Percentiles rank a stretch among this genome's conserved stretches.
These are phyloP conservation scores for Paratilapia polleni DNA, from an alignment of 2,113 vertebrate species.

Conservation along the genomic window DNA sequence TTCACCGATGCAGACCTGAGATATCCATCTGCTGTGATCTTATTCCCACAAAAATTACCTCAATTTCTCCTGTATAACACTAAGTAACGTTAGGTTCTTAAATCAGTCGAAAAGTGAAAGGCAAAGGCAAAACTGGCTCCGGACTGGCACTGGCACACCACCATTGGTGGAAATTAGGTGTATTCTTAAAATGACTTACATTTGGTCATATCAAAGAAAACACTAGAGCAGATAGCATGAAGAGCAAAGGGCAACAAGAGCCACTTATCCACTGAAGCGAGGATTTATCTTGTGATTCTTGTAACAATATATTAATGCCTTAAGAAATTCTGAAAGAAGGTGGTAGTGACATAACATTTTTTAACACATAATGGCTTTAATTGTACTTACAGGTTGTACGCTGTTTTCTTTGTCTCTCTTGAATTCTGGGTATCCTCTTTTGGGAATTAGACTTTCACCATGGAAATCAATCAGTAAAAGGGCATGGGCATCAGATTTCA, in stretches of 20 bases:
- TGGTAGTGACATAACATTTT: not conserved
- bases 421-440: constrained; percentile 9
- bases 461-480: constrained; percentile 44
- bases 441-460: not conserved
- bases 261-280: not conserved
- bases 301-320: not conserved
- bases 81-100: not conserved
- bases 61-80: not conserved
- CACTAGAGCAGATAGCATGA: not conserved
- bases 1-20: not conserved
- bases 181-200: not conserved
- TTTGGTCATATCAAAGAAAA: not conserved
- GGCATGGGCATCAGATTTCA: constrained; percentile 46
- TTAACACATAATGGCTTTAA: not conserved
- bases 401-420: not conserved
- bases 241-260: not conserved
- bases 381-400: not conserved
- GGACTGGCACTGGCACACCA: not conserved
- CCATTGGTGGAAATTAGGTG: not conserved
- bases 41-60: not conserved
- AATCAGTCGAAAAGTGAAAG: not conserved
- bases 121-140: not conserved
- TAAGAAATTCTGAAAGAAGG: not conserved
- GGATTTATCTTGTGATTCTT: not conserved
- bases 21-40: not conserved